A percentile compares a stretch with the other conserved stretches of the same genome.
Conservation (phyloP, 2,113 vertebrate species). For the Brevimyrus niger region DNA sequence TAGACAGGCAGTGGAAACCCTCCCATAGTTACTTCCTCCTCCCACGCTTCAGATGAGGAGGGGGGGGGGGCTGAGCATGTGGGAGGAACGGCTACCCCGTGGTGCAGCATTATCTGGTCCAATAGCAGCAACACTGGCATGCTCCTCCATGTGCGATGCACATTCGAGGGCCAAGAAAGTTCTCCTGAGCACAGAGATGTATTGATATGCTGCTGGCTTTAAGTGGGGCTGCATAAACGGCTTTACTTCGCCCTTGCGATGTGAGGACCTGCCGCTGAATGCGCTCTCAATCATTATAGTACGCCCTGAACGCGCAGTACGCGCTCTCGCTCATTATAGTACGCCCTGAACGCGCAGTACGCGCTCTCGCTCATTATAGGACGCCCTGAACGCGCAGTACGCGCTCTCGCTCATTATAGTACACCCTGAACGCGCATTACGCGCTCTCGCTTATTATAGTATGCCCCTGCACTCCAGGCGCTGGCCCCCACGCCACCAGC, state of each 20-base stretch:
- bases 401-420: neutral
- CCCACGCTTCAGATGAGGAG: constrained; percentile 30
- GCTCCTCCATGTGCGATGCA: neutral
- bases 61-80: constrained; percentile 32
- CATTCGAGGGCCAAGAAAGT: neutral
- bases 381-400: no score
- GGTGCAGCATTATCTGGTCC: constrained; percentile 32
- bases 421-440: no score
- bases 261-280: neutral
- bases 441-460: neutral
- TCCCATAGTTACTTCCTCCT: neutral
- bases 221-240: neutral
- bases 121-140: constrained; percentile 31
- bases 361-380: neutral
- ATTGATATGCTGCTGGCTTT: neutral
- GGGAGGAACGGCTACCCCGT: constrained; percentile 29
- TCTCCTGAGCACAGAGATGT: neutral
- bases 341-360: no score
- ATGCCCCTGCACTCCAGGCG: neutral
- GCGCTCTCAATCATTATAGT: neutral
- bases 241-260: neutral
- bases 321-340: neutral
- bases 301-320: no score
- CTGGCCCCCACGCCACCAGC: neutral
- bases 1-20: neutral